Conservation (phyloP, 2,113 vertebrate genomes). For the Fulica atra region DNA sequence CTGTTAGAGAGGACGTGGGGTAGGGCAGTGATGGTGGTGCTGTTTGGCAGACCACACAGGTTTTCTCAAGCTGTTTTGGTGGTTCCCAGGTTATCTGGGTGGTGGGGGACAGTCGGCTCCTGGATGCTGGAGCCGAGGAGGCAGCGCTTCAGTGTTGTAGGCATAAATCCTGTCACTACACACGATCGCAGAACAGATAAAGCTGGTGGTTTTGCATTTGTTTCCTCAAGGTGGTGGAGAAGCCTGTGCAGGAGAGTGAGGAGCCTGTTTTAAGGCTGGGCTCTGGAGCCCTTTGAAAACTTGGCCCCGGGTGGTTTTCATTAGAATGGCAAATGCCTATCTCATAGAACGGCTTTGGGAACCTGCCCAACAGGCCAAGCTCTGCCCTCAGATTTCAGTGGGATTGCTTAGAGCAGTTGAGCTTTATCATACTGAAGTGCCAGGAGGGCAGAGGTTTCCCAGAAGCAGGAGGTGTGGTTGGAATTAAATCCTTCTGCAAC, state of each 20-base stretch:
- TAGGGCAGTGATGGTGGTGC: rapidly evolving
- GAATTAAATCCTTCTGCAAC: neutral
- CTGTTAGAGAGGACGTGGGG: neutral
- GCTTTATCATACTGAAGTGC: neutral
- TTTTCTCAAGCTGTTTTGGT: neutral
- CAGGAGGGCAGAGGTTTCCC: constrained; percentile 27
- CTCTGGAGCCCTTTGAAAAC: constrained; percentile 49
- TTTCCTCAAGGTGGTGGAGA: neutral
- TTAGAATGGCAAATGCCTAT: constrained; percentile 58
- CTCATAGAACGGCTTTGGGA: constrained; percentile 41
- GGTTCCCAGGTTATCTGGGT: neutral
- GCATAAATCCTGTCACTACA: neutral
- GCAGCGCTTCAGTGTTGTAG: neutral
- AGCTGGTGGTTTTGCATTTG: neutral
- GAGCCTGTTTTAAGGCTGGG: neutral
- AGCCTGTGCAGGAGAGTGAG: neutral
- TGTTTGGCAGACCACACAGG: neutral
- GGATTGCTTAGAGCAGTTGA: constrained; percentile 30
- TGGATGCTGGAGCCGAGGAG: neutral
- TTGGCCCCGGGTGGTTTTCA: constrained; percentile 41
- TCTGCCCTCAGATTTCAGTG: constrained; percentile 12
- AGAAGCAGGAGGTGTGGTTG: constrained; percentile 37
- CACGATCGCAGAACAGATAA: neutral
- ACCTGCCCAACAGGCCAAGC: constrained; percentile 35
- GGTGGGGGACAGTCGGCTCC: neutral